These are phyloP conservation scores for Tricholauxania praeusta DNA, from an alignment of 2,888 invertebrate species.

Conservation along the genomic window DNA sequence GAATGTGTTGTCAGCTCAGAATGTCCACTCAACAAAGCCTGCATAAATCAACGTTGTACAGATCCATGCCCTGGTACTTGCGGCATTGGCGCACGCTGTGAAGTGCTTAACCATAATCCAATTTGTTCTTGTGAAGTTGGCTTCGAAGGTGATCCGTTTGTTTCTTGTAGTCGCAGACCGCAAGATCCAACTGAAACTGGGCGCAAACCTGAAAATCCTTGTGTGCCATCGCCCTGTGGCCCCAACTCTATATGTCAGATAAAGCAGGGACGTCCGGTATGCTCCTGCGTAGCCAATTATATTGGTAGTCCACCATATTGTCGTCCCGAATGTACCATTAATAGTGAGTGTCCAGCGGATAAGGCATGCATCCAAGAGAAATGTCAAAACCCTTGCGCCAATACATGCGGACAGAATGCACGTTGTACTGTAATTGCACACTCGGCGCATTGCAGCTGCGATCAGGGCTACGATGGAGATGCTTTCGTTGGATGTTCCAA, in stretches of 20 bases:
- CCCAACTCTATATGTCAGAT: slow-evolving; percentile 88
- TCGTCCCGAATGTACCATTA: slow-evolving; percentile 85
- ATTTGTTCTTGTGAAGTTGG: slow-evolving; percentile 83
- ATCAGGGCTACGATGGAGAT: slow-evolving; percentile 83
- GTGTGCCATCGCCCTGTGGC: slow-evolving; percentile 78
- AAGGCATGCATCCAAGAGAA: slow-evolving; percentile 85
- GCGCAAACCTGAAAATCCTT: slow-evolving; percentile 70
- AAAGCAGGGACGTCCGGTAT: slow-evolving; percentile 81
- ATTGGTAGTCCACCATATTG: slow-evolving; percentile 86
- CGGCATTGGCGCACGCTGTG: slow-evolving; percentile 81
- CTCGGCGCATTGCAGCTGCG: slow-evolving; percentile 84
- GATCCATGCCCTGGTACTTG: slow-evolving; percentile 90
- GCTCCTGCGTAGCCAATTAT: slow-evolving; percentile 83
- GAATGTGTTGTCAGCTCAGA: slow-evolving; percentile 88
- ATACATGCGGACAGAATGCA: slow-evolving; percentile 84
- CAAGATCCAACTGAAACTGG: slow-evolving; percentile 55
- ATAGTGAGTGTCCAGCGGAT: slow-evolving; percentile 82
- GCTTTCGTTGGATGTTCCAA: slow-evolving; percentile 84
- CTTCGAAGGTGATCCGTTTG: slow-evolving; percentile 85
- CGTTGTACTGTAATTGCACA: slow-evolving; percentile 83
- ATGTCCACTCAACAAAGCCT: slow-evolving; percentile 82
- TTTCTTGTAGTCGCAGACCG: slow-evolving; percentile 71
- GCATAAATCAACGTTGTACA: slow-evolving; percentile 82
- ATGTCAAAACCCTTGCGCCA: slow-evolving; percentile 84
- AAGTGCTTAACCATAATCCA: slow-evolving; percentile 87